Evolutionary conservation across 2,888 invertebrate genomes (phyloP), one percentile per base, ranked within the genome.

Genomic region (Holacanthella duospinosa): DNA sequence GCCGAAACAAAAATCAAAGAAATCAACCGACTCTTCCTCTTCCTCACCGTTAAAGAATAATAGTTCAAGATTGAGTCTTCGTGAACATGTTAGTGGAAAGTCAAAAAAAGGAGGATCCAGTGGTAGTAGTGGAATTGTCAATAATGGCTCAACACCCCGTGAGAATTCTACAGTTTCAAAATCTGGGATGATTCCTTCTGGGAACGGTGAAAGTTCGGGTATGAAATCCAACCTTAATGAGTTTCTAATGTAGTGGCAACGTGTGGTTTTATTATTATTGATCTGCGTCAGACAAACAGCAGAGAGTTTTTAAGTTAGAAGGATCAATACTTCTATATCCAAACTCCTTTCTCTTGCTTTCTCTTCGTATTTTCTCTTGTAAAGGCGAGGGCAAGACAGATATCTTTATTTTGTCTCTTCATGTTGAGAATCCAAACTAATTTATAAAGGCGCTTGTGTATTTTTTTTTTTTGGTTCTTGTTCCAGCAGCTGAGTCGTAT

Each of bases 191-290:
- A 12, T 36, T 36, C 36, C 36, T 6, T 36, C 36, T 16, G 36
- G 36, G 16, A 36, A 16, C 16, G 36, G 36, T 36, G 36, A 36
- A 48, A 48, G 21, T 48, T 48, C 48, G 12, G 21, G 48, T 48
- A 48, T 21, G 19, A n/a, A n/a, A n/a, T n/a, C n/a, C n/a, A n/a
- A 36, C 36, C 36, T 36, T 36, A 36, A 16, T 16, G 16, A 16
- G 36, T 6, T n/a, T n/a, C n/a, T n/a, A n/a, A n/a, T n/a, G n/a
- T n/a, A 36, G 16, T 48, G 48, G 48, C 48, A 48, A 48, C 48
- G 48, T 48, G 48, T 16, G 36, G 36, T 36, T 48, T 48, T 36
- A 36, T 36, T 36, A n/a, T 48, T 48, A 48, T 48, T 48, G 55
- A 55, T 55, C 55, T 27, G 26, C 27, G 28, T 53, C 36, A 36